Percentiles rank a stretch among this genome's conserved stretches.
Evolutionary conservation across 2,113 vertebrate genomes (phyloP).

Genomic region (Cyanistes caeruleus): DNA sequence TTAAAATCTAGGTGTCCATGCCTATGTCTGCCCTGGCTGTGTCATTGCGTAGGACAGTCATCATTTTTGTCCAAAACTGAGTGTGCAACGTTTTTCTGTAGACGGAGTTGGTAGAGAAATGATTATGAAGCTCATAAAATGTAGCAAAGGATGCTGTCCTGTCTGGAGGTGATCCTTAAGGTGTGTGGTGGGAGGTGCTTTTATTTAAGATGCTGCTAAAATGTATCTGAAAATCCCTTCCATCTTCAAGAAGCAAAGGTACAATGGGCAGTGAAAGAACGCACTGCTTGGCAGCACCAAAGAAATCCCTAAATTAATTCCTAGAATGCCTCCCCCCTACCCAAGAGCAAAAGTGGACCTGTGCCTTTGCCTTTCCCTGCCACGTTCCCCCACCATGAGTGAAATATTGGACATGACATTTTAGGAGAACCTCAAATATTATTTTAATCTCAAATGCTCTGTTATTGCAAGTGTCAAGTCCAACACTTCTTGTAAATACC

Average conservation of each 20-base stretch:
- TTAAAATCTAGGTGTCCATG: background rate
- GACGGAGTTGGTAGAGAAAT: background rate
- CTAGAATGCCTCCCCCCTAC: background rate
- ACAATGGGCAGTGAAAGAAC: background rate
- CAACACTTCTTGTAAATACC: conserved; percentile 68
- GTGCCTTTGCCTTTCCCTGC: conserved; percentile 1
- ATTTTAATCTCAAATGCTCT: conserved; percentile 69
- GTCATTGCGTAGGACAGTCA: background rate
- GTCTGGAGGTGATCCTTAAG: background rate
- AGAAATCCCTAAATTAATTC: background rate
- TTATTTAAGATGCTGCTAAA: background rate
- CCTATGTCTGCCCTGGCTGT: background rate
- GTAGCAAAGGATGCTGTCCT: background rate
- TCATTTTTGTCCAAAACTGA: background rate
- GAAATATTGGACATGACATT: conserved; percentile 56
- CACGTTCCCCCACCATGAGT: background rate
- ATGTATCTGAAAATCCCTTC: background rate
- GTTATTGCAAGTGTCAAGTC: conserved; percentile 67
- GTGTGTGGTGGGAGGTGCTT: background rate
- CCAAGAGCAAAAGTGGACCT: background rate
- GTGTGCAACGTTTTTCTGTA: background rate
- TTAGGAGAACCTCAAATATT: conserved; percentile 67
- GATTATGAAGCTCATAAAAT: background rate
- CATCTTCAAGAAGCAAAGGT: background rate
- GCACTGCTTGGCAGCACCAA: background rate